Base-by-base conservation (phyloP, 2,113 vertebrate genomes). In the Tiliqua scincoides region DNA sequence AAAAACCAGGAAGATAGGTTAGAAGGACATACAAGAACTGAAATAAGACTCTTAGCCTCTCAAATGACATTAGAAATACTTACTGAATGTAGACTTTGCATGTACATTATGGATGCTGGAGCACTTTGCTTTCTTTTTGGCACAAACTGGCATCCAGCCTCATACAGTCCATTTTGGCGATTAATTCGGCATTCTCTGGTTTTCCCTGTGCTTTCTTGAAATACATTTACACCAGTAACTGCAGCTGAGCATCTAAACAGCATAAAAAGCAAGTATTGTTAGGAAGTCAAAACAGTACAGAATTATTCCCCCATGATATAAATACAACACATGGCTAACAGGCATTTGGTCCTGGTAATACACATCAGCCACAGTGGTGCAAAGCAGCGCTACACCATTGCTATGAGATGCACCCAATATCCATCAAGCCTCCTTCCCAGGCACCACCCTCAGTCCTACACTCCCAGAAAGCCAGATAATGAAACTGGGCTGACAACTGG, bases 91-190 rank as follows among this genome's bases (percentile, higher is more conserved):
- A 96, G 18, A 57, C 75, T 89, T 93, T 94, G 95, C 85, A 92
- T 88, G 81, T 93, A 94, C 95, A 96, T 96, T 82, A 96, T 92
- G 65, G 95, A 97, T 71, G 54, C 89, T 37, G 27, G 70, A 57
- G 87, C 57, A 43, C 25, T 63, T 91, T 95, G 93, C 25, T 2
- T 67, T 89, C 83, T 88, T 20, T 95, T 4, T 74, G 94, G 94
- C 57, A 95, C 65, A 88, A 97, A 97, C 37, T 3, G 37, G 48
- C 96, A 96, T 43, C 91, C 93, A 54, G 89, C 83, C 90, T 96
- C 94, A 82, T 88, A 94, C 0, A 94, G 59, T 2, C 91, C 88
- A 37, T 86, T 94, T 72, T 4, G 1, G 27, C 7, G 20, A 17
- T 92, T 90, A 3, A 18, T n/a, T 40, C 3, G 80, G 82, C 96